These are phyloP conservation scores for Mastomys coucha DNA, from an alignment of 2,113 vertebrate genomes.

Conservation along the genomic window DNA sequence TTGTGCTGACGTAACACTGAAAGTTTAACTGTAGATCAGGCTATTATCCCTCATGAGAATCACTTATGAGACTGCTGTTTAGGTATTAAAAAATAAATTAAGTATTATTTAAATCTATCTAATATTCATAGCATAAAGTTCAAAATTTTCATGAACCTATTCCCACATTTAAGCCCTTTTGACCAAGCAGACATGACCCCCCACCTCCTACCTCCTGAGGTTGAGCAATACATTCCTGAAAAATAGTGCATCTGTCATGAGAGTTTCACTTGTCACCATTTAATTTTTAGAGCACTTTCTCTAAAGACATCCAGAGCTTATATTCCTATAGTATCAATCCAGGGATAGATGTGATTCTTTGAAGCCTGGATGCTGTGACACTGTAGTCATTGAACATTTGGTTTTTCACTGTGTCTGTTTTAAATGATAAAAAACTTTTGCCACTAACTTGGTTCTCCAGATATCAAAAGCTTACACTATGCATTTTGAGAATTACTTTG, in stretches of 20 bases:
- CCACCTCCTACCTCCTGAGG: no score
- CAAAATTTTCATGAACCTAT: background rate
- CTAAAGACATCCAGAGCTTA: background rate
- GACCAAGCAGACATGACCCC: background rate
- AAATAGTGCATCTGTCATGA: background rate
- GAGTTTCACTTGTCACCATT: background rate
- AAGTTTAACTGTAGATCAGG: background rate
- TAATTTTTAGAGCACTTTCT: background rate
- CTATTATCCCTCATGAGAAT: background rate
- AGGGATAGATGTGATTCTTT: conserved; percentile 28
- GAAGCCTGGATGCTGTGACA: background rate
- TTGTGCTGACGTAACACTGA: background rate
- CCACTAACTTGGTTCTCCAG: background rate
- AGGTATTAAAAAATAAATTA: background rate
- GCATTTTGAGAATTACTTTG: background rate
- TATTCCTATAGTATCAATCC: background rate
- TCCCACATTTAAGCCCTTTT: background rate
- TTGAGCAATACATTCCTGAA: background rate
- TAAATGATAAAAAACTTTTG: background rate
- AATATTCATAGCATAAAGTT: background rate
- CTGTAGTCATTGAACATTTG: background rate
- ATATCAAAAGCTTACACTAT: background rate
- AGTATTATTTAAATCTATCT: background rate
- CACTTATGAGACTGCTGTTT: background rate
- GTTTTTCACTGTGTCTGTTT: background rate